Evolutionary conservation across 2,797 vertebrate species (phyloP), one percentile per base, ranked within the genome.

Genomic region (Capromys pilorides): DNA sequence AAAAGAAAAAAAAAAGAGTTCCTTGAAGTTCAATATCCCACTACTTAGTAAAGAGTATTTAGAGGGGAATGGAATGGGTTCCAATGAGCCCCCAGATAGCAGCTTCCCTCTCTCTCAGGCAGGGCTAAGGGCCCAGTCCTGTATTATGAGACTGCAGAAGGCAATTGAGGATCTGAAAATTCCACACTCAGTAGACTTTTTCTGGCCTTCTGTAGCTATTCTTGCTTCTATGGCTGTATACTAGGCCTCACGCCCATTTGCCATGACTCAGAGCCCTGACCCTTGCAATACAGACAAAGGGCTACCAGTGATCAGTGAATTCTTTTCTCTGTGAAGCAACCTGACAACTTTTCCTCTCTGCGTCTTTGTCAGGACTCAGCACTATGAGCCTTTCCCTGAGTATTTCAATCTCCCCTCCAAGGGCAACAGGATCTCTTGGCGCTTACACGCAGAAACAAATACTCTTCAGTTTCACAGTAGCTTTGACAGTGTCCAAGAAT

Each of bases 1-100:
- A 24, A 89, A 86, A 95, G 91, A 90, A 94, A n/a, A n/a, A 88
- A 86, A 95, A 92, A 90, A 94, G 36, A 69, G 33, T 36, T 67
- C 80, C 73, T 77, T 28, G 19, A 93, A 82, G 57, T 54, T 95
- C 71, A 49, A 10, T 51, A 49, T 14, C 85, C 64, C 64, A 83
- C 28, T 77, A 2, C 39, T 82, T 90, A 64, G 9, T 79, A 88
- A n/a, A 83, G 45, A 91, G 28, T 61, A 84, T 85, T 84, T 24
- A 81, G 36, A 82, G 36, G 57, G 93, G 39, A 86, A 79, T 81
- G 61, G 36, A 41, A 36, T 75, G 57, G 51, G 39, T 85, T 84
- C 57, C 82, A 79, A 2, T n/a, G 82, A 89, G 59, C 51, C 49
- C 86, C 81, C 26, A 14, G 73, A 49, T 21, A 71, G n/a, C 39